phyloP scores from a whole-genome alignment of 2,797 vertebrate species.

The Malacoraja senta region DNA sequence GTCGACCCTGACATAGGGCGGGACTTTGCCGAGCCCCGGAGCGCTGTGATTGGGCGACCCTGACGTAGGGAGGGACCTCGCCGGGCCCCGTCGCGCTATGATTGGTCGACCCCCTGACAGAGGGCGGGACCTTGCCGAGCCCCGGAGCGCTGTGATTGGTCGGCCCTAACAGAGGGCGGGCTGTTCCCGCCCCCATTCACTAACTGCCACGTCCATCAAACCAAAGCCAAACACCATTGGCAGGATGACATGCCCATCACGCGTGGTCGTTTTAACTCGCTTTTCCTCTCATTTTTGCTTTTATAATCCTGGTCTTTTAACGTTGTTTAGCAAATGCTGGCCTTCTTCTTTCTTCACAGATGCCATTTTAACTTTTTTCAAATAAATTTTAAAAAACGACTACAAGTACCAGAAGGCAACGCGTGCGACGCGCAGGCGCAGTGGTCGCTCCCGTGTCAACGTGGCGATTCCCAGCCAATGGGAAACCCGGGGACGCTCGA shows the following conservation, averaged over 20 bases:
- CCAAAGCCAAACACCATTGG: not conserved
- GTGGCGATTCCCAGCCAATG: constrained; percentile 68
- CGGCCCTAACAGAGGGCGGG: no score
- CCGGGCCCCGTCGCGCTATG: not conserved
- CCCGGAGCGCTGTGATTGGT: not conserved
- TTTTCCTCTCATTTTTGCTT: not conserved
- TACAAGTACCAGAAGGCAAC: not conserved
- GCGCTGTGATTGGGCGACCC: no score
- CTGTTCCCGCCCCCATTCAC: rapidly evolving
- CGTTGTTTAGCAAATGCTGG: not conserved
- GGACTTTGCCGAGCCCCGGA: no score
- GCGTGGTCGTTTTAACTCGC: not conserved
- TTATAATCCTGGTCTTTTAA: constrained; percentile 9
- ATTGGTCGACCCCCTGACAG: not conserved
- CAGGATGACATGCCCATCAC: not conserved
- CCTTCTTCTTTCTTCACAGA: constrained; percentile 35
- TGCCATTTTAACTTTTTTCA: not conserved
- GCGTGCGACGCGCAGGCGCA: not conserved
- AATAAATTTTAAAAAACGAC: no score
- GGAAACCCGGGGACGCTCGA: not conserved
- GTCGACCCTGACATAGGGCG: no score
- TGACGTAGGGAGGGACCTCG: no score
- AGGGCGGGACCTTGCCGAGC: no score
- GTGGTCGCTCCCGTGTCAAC: constrained; percentile 58
- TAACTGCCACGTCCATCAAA: not conserved